Base-by-base conservation (phyloP, 2,888 invertebrate species). In the Melanotus villosus region DNA sequence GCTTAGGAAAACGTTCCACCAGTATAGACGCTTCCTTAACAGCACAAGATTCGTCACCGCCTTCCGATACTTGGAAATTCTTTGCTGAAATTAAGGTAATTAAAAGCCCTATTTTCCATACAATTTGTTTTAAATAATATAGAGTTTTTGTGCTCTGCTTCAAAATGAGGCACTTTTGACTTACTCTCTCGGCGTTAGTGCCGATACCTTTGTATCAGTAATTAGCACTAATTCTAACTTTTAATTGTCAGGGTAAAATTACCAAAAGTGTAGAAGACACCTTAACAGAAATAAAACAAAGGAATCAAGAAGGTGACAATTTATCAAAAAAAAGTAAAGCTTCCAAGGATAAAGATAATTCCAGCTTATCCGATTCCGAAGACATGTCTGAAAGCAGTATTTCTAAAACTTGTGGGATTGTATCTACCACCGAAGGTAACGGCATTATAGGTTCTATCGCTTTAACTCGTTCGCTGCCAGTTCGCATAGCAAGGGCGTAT, bases 191-290 rank as follows among this genome's bases (percentile, higher is more conserved):
- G n/a, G n/a, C n/a, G n/a, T n/a, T n/a, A n/a, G n/a, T n/a, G n/a
- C n/a, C n/a, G n/a, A n/a, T n/a, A n/a, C n/a, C n/a, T n/a, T n/a
- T n/a, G n/a, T n/a, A n/a, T n/a, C n/a, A n/a, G n/a, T n/a, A n/a
- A n/a, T n/a, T n/a, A n/a, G n/a, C n/a, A n/a, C n/a, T n/a, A n/a
- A n/a, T n/a, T n/a, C n/a, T n/a, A n/a, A n/a, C n/a, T 47, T 21
- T 10, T 21, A 30, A 50, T 18, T 30, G 43, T 59, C 65, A 84
- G 82, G 92, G 90, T 54, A 92, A 92, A 84, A 90, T 93, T 71
- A 90, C 92, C 36, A 93, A 92, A 80, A 92, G 92, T 34, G 92
- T 93, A 52, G 93, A 93, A 80, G 93, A 92, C 70, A 93, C 92
- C 85, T 86, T 92, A 65, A 91, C 90, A 7, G 89, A 90, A 78